Evolutionary conservation across 2,888 invertebrate genomes (phyloP).

Genomic region (Habroteleia sp.): DNA sequence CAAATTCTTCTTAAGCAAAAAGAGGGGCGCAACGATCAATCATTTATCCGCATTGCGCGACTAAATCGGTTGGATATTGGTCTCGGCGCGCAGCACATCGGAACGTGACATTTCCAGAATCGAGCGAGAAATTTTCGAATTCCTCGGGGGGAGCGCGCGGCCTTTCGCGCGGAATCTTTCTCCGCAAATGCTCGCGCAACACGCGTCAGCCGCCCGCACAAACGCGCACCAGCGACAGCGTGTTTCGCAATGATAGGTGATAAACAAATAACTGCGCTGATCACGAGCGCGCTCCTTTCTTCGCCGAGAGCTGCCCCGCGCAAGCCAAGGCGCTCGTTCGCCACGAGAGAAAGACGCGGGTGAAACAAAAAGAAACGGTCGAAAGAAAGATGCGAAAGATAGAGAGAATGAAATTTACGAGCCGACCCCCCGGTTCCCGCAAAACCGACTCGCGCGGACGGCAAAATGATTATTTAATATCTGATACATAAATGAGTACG

Average conservation of each 20-base stretch:
- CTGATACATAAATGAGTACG: conserved; percentile 50
- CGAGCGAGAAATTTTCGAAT: conserved; percentile 73
- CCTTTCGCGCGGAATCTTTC: conserved; percentile 70
- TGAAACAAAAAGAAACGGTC: conserved; percentile 22
- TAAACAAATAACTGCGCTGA: conserved; percentile 65
- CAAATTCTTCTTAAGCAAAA: too few species aligned
- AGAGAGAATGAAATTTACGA: conserved; percentile 50
- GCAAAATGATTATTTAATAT: conserved; percentile 61
- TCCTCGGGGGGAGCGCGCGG: conserved; percentile 70
- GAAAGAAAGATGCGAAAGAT: conserved; percentile 59
- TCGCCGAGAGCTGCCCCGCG: conserved; percentile 55
- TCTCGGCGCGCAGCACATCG: conserved; percentile 18
- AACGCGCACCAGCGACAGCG: conserved; percentile 20
- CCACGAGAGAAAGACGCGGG: background rate
- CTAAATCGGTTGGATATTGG: conserved; percentile 40
- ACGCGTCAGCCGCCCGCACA: conserved; percentile 40
- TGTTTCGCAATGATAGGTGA: conserved; percentile 64
- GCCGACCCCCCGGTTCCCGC: conserved; percentile 25
- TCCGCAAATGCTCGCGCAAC: conserved; percentile 25
- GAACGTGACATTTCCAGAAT: conserved; percentile 77
- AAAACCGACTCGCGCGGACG: conserved; percentile 32
- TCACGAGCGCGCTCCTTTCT: conserved; percentile 65
- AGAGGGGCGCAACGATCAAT: conserved; percentile 21
- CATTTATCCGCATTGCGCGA: conserved; percentile 34
- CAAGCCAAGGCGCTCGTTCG: conserved; percentile 3